Evolutionary conservation across 2,888 invertebrate genomes (phyloP), one percentile per base, ranked within the genome.

Genomic region (Xylota sylvarum): DNA sequence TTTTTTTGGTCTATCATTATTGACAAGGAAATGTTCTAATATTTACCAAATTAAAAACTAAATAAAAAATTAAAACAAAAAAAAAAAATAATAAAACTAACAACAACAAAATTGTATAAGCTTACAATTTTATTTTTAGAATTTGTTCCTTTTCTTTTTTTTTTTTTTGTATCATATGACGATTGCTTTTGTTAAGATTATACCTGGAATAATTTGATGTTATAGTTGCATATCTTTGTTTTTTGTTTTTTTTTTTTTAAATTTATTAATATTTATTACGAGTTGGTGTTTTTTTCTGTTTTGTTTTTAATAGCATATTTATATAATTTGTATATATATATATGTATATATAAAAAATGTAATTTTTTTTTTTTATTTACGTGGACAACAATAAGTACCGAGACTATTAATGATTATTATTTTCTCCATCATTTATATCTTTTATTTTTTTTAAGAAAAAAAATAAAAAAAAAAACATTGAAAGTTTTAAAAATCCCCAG

Each of bases 131-230:
- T 56, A 55, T 46, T 72, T 72, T 72, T 72, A 52, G 52, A 62
- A 65, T 76, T 30, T 76, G 60, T 70, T 64, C 14, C 27, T 55
- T 79, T n/a, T n/a, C n/a, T n/a, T n/a, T n/a, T n/a, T n/a, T n/a
- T n/a, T n/a, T n/a, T n/a, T n/a, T 52, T 72, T 79, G 55, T 62
- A 48, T 64, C 60, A 70, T 50, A 67, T 70, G 79, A 79, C 37
- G 70, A 79, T 79, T 79, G 79, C 79, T 64, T 64, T 79, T 69
- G 12, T 40, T 64, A 6, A 40, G 27, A 40, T 52, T 69, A 46
- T 56, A 72, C 64, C 79, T 72, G 72, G 72, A 72, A 79, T 72
- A 58, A 30, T 50, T 72, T 72, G 56, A 46, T 72, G 62, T 79
- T 70, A 27, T 46, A 55, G 14, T 77, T 52, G 43, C 19, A 64